phyloP scores from a whole-genome alignment of 2,888 invertebrate genomes.

The Cryptocephalus moraei region DNA sequence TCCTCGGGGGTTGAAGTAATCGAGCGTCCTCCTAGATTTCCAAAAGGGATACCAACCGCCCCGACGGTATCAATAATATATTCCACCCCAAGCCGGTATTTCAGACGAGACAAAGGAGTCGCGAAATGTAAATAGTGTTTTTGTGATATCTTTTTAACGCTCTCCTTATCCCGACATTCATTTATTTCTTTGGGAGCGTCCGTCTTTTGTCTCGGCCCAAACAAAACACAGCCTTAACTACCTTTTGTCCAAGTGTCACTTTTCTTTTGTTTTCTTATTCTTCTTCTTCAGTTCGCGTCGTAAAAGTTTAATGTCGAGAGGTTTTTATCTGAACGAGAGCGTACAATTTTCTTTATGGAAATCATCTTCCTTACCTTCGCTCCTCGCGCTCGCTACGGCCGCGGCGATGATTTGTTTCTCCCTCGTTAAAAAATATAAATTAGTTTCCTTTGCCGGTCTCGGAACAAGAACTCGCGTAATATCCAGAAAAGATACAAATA shows the following conservation, averaged over 20 bases:
- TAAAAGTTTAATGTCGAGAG: constrained; percentile 33
- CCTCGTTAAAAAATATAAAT: background rate
- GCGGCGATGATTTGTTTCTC: background rate
- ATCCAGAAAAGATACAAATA: no score
- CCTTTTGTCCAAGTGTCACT: constrained; percentile 41
- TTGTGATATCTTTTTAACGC: constrained; percentile 41
- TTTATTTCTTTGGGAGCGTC: constrained; percentile 39
- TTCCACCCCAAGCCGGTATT: constrained; percentile 20
- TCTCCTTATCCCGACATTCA: constrained; percentile 36
- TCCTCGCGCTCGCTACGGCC: no score
- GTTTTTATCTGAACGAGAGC: constrained; percentile 26
- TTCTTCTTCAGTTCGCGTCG: constrained; percentile 22
- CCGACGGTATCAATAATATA: constrained; percentile 17
- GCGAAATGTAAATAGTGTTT: constrained; percentile 41
- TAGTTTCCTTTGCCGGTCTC: no score
- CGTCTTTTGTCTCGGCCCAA: constrained; percentile 36
- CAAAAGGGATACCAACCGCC: background rate
- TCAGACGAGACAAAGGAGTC: constrained; percentile 32
- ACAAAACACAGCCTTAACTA: constrained; percentile 41
- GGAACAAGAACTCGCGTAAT: no score
- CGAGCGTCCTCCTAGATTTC: no score
- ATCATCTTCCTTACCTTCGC: constrained; percentile 1
- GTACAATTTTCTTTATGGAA: constrained; percentile 17
- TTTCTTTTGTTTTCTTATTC: constrained; percentile 36
- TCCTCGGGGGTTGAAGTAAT: no score